Base-by-base conservation (phyloP, 2,888 invertebrate genomes). In the Griposia aprilina region DNA sequence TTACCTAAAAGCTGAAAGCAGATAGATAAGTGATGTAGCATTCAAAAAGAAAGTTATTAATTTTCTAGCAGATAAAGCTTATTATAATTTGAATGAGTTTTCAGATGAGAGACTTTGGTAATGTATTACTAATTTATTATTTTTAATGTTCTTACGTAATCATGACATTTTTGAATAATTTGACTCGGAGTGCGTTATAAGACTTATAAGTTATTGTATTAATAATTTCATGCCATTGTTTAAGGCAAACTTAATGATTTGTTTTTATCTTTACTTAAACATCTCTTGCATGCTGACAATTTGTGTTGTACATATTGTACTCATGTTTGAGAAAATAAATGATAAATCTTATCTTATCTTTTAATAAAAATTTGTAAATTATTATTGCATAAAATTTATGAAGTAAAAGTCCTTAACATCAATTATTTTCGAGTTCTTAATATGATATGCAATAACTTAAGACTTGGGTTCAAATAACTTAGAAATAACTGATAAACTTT, bases 401-500 rank as follows among this genome's bases (percentile, higher is more conserved):
- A 30, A 68, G 13, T 50, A 26, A 74, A 74, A 55, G 23, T 68
- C 26, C 48, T 60, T 41, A 30, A 48, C 23, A 8, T 57, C 48
- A 26, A 80, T 57, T 62, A 75, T 78, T 71, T 63, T 63, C 71
- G 5, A 1, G 20, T 55, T 71, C 36, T 23, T 62, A 71, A 74
- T 82, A 55, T 68, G 72, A 69, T 66, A 63, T 59, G 41, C 26
- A 70, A 68, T 62, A 66, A 73, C 52, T 66, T 65, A n/a, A 36
- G 84, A 80, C 36, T 80, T 65, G 20, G 36, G 57, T 57, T 66
- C 55, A 66, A 57, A 75, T 26, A 74, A 72, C 71, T 83, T 75
- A 69, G 76, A 62, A 65, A 52, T 80, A 80, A 80, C 72, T 69
- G 70, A 74, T 48, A 83, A 80, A 83, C 68, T 82, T 74, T 72